These are phyloP conservation scores for pig (Sus scrofa) DNA, from an alignment of 2,113 vertebrate genomes.

Conservation along the genomic window T2T-Sscrofa CM000824.6:123209501-123210000, in stretches of 20 bases:
- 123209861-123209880: not conserved
- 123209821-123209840: conserved; percentile 31
- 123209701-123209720: conserved; percentile 16
- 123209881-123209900: conserved; percentile 12
- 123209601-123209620: too few relatives aligned
- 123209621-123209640: too few relatives aligned
- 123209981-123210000: conserved; percentile 50
- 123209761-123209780: conserved; percentile 32
- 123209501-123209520: not conserved
- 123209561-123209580: too few relatives aligned
- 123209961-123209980: conserved; percentile 5
- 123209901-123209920: not conserved
- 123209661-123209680: not conserved
- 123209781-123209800: not conserved
- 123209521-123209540: conserved; percentile 3
- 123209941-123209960: not conserved
- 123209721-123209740: conserved; percentile 10
- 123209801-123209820: not conserved
- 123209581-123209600: too few relatives aligned
- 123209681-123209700: not conserved
- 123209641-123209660: not conserved
- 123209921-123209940: not conserved
- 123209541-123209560: too few relatives aligned
- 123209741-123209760: conserved; percentile 9
- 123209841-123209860: not conserved